These are phyloP conservation scores for Ceuthmochares aereus DNA, from an alignment of 2,113 vertebrate species.

Conservation along the genomic window DNA sequence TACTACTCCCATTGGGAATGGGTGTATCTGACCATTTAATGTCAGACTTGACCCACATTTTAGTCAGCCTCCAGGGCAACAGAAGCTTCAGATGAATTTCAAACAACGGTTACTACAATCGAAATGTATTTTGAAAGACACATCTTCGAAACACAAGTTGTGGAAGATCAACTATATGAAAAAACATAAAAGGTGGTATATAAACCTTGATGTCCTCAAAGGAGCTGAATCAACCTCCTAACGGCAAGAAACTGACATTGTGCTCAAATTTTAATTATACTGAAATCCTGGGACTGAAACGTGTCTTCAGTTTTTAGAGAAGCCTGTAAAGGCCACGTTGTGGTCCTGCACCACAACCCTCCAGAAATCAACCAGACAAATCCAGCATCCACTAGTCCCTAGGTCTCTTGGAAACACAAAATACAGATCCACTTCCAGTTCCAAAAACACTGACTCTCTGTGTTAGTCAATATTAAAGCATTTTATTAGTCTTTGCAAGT, in stretches of 20 bases:
- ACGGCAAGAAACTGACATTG: neutral
- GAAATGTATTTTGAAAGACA: neutral
- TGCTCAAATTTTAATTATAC: neutral
- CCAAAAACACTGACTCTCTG: neutral
- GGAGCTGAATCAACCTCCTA: neutral
- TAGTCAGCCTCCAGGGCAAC: conserved; percentile 28
- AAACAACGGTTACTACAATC: neutral
- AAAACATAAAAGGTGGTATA: neutral
- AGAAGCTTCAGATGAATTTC: conserved; percentile 7
- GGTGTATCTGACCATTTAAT: conserved; percentile 66
- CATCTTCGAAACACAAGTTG: neutral
- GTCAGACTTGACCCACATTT: conserved; percentile 69
- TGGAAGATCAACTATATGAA: neutral
- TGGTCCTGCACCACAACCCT: neutral
- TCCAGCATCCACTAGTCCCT: neutral
- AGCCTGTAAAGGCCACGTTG: neutral
- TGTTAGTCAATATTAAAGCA: neutral
- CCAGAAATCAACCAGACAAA: neutral
- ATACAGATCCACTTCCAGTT: neutral
- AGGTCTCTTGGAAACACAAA: neutral
- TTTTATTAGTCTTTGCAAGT: neutral
- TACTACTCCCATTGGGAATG: conserved; percentile 35
- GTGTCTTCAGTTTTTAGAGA: neutral
- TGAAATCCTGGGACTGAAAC: neutral
- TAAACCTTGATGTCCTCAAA: conserved; percentile 25